Base-by-base conservation (phyloP, 1,140 invertebrate genomes). In the Armadillidium nasatum region DNA sequence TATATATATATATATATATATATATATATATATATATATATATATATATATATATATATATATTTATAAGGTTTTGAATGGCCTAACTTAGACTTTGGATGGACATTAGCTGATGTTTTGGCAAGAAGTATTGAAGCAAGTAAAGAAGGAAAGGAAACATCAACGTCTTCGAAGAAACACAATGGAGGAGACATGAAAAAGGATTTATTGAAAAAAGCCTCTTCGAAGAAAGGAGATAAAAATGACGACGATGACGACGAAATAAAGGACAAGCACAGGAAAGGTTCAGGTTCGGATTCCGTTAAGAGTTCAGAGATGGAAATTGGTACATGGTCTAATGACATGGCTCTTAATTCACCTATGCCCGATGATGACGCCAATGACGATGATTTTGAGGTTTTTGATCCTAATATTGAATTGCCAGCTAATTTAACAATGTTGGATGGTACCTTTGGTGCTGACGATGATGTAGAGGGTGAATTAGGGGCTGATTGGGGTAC, bases 291-390 rank as follows among this genome's bases (percentile, higher is more conserved):
- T 87, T 80, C 83, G 87, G 84, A 84, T 86, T 33, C 85, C 85
- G 70, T 85, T 88, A 74, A 60, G 33, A 44, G 44, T 75, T 60
- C 60, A 86, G 88, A 70, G 81, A 88, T 93, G 82, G 92, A 94
- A 84, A 94, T 95, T 74, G 93, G 93, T n/a, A 94, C 91, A 0
- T 95, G 93, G 93, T 92, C 91, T 0, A 95, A 94, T 84, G 92
- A 94, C 21, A 94, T 95, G 93, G 91, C 91, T 0, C 72, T 83
- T 81, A 23, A 76, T 46, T 74, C 76, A n/a, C 71, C 77, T 21
- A 74, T 75, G 33, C 76, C 76, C 1, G 76, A 74, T 50, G 78
- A 78, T 76, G 78, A 79, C 33, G 75, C 71, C 46, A 73, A 78
- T 60, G 82, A 79, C 10, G 69, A 78, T 54, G 81, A 82, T 10